Conservation (phyloP, 2,888 invertebrate genomes). For the Gymnocheta viridis region DNA sequence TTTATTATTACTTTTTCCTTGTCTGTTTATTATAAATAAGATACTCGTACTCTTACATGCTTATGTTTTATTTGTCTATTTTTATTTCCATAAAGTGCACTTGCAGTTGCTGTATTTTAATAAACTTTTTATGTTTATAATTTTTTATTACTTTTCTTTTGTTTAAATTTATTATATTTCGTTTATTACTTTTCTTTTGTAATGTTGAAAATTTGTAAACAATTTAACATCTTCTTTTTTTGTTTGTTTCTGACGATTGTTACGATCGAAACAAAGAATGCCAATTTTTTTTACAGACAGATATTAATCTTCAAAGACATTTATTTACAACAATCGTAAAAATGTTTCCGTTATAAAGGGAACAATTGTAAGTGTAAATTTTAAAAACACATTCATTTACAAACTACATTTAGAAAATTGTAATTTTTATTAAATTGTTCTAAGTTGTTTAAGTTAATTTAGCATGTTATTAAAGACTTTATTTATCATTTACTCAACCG, state of each 20-base stretch:
- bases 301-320: conserved; percentile 42
- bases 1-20: background rate
- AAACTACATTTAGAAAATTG: background rate
- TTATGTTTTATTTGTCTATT: conserved; percentile 6
- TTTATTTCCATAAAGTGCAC: conserved; percentile 9
- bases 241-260: background rate
- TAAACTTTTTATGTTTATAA: conserved; percentile 39
- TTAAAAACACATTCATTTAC: background rate
- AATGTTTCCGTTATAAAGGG: conserved; percentile 16
- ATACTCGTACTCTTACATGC: background rate
- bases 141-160: conserved; percentile 44
- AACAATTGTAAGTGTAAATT: background rate
- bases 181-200: conserved; percentile 42
- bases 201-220: conserved; percentile 13
- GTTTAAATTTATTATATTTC: conserved; percentile 9
- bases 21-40: background rate
- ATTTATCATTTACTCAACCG: no score
- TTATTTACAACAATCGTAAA: conserved; percentile 39
- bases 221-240: conserved; percentile 22
- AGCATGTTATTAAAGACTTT: no score
- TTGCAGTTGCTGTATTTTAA: conserved; percentile 37
- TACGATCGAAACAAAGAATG: conserved; percentile 23
- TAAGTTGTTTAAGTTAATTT: no score
- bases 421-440: background rate
- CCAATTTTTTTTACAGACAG: conserved; percentile 26